These are phyloP conservation scores for Halcyon badia DNA, from an alignment of 2,797 vertebrate genomes.

Conservation along the genomic window DNA sequence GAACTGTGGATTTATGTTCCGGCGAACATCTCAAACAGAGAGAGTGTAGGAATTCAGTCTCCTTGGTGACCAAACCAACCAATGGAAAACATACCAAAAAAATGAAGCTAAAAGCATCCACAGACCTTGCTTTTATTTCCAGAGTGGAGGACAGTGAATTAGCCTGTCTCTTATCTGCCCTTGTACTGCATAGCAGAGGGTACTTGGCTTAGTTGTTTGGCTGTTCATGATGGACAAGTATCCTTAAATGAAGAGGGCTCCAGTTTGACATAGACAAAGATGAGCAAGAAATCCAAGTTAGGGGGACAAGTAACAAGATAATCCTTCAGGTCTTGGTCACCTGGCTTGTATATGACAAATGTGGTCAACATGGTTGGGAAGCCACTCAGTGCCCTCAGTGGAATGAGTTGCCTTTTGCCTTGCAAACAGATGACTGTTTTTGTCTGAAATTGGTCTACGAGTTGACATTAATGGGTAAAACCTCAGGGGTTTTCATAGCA, in stretches of 20 bases:
- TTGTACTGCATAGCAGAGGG: background rate
- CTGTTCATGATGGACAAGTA: background rate
- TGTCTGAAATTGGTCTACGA: fast-evolving
- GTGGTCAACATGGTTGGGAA: background rate
- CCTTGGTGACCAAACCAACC: conserved; percentile 65
- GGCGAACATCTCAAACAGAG: background rate
- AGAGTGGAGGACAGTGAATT: background rate
- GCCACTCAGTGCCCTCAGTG: background rate
- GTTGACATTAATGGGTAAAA: background rate
- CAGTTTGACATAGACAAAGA: background rate
- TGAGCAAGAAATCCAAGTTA: background rate
- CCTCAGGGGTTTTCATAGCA: background rate
- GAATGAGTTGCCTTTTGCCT: background rate
- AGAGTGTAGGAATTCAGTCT: background rate
- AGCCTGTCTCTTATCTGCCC: background rate
- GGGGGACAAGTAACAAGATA: background rate
- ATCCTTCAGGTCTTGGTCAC: background rate
- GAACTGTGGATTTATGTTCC: background rate
- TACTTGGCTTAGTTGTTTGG: background rate
- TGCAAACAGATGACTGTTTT: background rate
- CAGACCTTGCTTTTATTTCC: background rate
- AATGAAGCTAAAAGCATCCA: background rate
- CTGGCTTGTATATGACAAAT: background rate
- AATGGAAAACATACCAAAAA: conserved; percentile 24
- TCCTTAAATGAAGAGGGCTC: background rate